phyloP scores from a whole-genome alignment of 2,888 invertebrate genomes.

The Eupithecia abbreviata region DNA sequence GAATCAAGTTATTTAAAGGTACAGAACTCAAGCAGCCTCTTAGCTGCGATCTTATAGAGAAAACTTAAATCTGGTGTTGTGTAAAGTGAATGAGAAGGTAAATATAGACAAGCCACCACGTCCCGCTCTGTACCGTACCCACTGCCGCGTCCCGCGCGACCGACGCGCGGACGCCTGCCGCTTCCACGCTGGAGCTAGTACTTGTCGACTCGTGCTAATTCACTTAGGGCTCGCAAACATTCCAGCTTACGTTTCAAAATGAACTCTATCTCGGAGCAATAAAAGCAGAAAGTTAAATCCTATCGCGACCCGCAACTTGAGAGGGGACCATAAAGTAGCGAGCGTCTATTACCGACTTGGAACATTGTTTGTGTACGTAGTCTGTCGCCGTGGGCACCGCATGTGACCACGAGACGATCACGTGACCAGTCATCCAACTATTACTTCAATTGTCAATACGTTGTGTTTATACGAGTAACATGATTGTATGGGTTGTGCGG shows the following conservation, averaged over 20 bases:
- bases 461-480: too few relatives aligned
- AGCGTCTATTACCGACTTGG: conserved; percentile 39
- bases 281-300: conserved; percentile 17
- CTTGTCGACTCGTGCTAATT: conserved; percentile 30
- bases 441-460: too few relatives aligned
- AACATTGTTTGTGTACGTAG: conserved; percentile 34
- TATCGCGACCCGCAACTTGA: conserved; percentile 19
- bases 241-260: conserved; percentile 10
- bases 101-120: background rate
- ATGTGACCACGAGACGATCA: conserved; percentile 14
- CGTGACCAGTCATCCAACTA: too few relatives aligned
- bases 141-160: too few relatives aligned
- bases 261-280: conserved; percentile 24
- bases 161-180: background rate
- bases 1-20: too few relatives aligned
- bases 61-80: too few relatives aligned
- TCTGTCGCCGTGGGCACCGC: conserved; percentile 5
- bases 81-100: background rate
- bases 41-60: too few relatives aligned
- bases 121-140: too few relatives aligned
- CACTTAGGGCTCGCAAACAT: conserved; percentile 25
- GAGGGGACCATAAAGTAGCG: conserved; percentile 31
- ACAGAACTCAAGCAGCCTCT: too few relatives aligned
- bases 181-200: conserved; percentile 11
- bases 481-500: too few relatives aligned